These are phyloP conservation scores for Lateolabrax maculatus DNA, from an alignment of 2,797 vertebrate species.

Conservation along the genomic window DNA sequence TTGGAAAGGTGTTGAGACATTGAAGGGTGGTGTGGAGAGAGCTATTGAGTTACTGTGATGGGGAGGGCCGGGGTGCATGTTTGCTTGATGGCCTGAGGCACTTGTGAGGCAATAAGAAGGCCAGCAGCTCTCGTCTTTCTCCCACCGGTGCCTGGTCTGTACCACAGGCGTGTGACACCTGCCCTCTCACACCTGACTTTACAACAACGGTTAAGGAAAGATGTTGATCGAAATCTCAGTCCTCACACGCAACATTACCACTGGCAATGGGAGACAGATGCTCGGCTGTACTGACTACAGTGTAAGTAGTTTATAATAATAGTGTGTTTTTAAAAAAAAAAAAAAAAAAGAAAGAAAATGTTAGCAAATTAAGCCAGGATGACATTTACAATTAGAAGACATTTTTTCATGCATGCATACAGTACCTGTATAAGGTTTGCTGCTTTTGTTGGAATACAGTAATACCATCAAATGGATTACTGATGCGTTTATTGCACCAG, in stretches of 20 bases:
- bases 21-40: conserved; percentile 70
- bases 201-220: conserved; percentile 30
- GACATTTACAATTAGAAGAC: background rate
- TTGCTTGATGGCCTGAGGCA: conserved; percentile 73
- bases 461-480: conserved; percentile 31
- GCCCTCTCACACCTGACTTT: conserved; percentile 70
- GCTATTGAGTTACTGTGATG: conserved; percentile 78
- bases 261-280: conserved; percentile 11
- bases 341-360: background rate
- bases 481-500: conserved; percentile 30
- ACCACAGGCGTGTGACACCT: conserved; percentile 65
- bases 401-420: background rate
- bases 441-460: background rate
- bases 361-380: too few species aligned
- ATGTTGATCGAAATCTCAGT: conserved; percentile 58
- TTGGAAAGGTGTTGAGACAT: conserved; percentile 82
- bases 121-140: conserved; percentile 63
- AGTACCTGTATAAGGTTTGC: background rate
- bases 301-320: background rate
- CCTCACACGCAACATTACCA: conserved; percentile 36
- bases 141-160: conserved; percentile 50
- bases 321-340: background rate
- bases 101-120: conserved; percentile 68
- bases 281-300: conserved; percentile 9
- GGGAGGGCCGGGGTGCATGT: conserved; percentile 61